phyloP scores from a whole-genome alignment of 2,888 invertebrate species.

The Sinentomon sp. region DNA sequence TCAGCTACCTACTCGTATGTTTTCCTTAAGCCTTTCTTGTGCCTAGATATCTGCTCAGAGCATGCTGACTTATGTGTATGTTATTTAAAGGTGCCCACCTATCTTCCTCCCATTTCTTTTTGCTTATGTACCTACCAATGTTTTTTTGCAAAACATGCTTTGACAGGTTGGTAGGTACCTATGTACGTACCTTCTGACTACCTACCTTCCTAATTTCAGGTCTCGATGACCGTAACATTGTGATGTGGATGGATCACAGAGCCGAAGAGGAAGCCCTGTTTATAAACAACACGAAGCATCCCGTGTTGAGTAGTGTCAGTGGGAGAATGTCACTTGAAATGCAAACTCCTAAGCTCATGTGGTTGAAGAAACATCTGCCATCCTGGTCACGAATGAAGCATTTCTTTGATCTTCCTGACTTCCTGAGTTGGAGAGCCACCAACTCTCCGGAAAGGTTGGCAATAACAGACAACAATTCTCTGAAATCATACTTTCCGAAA shows the following conservation, averaged over 20 bases:
- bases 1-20: too few relatives aligned
- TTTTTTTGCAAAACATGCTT: too few relatives aligned
- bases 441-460: slow-evolving; percentile 21
- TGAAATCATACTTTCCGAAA: too few relatives aligned
- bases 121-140: too few relatives aligned
- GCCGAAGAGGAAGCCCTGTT: slow-evolving; percentile 46
- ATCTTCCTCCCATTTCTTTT: too few relatives aligned
- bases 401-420: slow-evolving; percentile 80
- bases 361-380: slow-evolving; percentile 49
- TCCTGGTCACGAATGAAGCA: slow-evolving; percentile 32
- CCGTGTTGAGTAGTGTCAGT: slow-evolving; percentile 56
- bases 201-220: slow-evolving; percentile 23
- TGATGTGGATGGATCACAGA: slow-evolving; percentile 81
- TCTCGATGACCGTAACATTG: slow-evolving; percentile 43
- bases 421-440: slow-evolving; percentile 73
- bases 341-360: slow-evolving; percentile 78
- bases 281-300: slow-evolving; percentile 47
- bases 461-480: too few relatives aligned
- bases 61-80: too few relatives aligned
- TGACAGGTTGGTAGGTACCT: background rate
- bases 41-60: too few relatives aligned
- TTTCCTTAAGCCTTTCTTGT: too few relatives aligned
- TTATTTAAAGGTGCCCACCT: too few relatives aligned
- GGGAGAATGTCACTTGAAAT: slow-evolving; percentile 86
- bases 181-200: too few relatives aligned